Evolutionary conservation across 2,797 vertebrate genomes (phyloP), one percentile per base, ranked within the genome.

Genomic region (Brachyrhaphis roseni): DNA sequence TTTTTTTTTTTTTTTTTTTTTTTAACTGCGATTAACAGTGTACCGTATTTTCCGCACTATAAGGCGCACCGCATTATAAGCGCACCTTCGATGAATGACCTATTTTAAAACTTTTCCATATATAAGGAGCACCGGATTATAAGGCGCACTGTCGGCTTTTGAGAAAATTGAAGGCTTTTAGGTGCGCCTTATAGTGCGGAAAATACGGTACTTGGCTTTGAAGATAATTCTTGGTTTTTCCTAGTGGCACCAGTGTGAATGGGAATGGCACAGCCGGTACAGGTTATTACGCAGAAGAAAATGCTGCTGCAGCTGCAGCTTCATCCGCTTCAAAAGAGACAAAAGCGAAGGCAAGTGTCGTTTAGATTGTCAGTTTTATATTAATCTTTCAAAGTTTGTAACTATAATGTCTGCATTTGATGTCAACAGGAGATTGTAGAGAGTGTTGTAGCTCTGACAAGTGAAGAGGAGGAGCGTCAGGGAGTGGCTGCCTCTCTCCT

Each of bases 401-500:
- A 53, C 64, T 66, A 73, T 80, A 55, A 8, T 66, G 8, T 80
- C 2, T 51, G 11, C 0, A 28, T 62, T 82, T 83, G 88, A 79
- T 20, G 80, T 13, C 59, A 31, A 47, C 87, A 99, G 98, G 98
- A 99, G 78, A 96, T 99, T 6, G 99, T 98, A 0, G 98, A 99
- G 93, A 97, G 96, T 3, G 95, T 99, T 20, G 96, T 98, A 34
- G 98, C 97, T 5, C 97, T 99, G 75, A 97, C 97, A 75, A 97
- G 96, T 72, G 97, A 94, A 0, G 97, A 99, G 79, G 98, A 99
- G 83, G 98, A 99, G 83, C 96, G 91, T 72, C 95, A 89, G 4
- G 98, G 98, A 7, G 98, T 99, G 68, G 98, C 98, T 0, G 98
- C 97, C 0, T 97, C 97, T 39, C 94, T 99, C 10, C 96, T 99